Evolutionary conservation across 2,888 invertebrate genomes (phyloP).

Genomic region (Lasiommata megera): DNA sequence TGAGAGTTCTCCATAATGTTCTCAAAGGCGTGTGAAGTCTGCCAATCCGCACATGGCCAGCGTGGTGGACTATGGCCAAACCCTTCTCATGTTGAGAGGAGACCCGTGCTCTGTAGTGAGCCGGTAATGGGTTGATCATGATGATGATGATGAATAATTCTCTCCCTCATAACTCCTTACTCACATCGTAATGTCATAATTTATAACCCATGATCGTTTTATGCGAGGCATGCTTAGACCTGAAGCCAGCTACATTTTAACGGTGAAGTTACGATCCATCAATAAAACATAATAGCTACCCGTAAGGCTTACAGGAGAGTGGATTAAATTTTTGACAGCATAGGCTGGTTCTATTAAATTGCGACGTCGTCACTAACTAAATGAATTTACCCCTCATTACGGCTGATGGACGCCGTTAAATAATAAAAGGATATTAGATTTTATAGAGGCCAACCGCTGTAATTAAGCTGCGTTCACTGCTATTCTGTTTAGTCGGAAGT

Average conservation of each 20-base stretch:
- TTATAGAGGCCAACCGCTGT: constrained; percentile 34
- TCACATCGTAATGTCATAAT: neutral
- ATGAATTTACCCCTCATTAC: constrained; percentile 57
- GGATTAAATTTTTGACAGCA: constrained; percentile 29
- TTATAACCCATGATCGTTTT: constrained; percentile 3
- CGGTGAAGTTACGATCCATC: constrained; percentile 19
- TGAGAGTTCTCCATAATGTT: no score
- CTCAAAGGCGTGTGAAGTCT: no score
- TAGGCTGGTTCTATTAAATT: constrained; percentile 33
- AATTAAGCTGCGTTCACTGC: constrained; percentile 32
- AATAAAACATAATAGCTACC: constrained; percentile 22
- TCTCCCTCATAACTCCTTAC: neutral
- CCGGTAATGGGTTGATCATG: no score
- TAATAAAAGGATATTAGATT: constrained; percentile 40
- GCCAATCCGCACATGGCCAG: no score
- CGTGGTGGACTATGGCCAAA: no score
- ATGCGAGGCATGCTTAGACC: neutral
- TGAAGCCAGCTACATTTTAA: constrained; percentile 5
- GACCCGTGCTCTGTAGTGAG: no score
- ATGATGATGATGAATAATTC: no score
- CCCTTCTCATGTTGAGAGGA: no score
- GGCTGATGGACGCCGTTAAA: constrained; percentile 49
- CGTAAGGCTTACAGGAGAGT: constrained; percentile 20
- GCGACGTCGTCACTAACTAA: constrained; percentile 37
- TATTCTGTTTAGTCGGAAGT: constrained; percentile 22